Evolutionary conservation across 2,888 invertebrate genomes (phyloP), one percentile per base, ranked within the genome.

Genomic region (Nowickia ferox): DNA sequence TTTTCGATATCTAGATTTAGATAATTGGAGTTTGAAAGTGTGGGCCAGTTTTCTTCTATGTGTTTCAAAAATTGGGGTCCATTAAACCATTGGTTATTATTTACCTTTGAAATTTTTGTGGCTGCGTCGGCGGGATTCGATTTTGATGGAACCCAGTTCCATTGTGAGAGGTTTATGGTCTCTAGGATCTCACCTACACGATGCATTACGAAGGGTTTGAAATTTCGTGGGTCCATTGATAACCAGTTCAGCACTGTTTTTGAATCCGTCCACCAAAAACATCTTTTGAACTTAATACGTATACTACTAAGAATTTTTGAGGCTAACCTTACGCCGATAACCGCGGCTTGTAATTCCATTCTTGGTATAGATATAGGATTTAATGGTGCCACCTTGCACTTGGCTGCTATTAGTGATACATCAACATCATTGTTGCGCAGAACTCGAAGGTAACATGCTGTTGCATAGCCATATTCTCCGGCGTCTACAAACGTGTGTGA

Each of bases 141-240:
- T 42, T 63, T 75, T 0, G 63, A 53, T 15, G 75, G 51, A 15
- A 57, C 57, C 22, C 30, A 74, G 10, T 17, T 48, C 61, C 61
- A 61, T 8, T 74, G 74, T 9, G 13, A 9, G 4, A 74, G 9
- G 10, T 48, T 15, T 5, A 48, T 30, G 9, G 9, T 30, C n/a
- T 71, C 71, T 13, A 57, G 30, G 3, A 57, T 71, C 30, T 74
- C 74, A 2, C 51, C 48, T 3, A 59, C 19, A 9, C 61, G 38
- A 22, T 63, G 22, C 63, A 75, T 75, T 5, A 63, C 61, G 19
- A 53, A 61, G 2, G 22, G 57, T 11, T 57, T 11, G 5, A 57
- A 30, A 11, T 61, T 61, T 57, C 30, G 57, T 3, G 30, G 57
- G 13, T 30, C 57, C 57, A 30, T 57, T 9, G 13, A 9, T 57